phyloP scores from a whole-genome alignment of 2,888 invertebrate species.

The Lepidocyrtoides sp. region DNA sequence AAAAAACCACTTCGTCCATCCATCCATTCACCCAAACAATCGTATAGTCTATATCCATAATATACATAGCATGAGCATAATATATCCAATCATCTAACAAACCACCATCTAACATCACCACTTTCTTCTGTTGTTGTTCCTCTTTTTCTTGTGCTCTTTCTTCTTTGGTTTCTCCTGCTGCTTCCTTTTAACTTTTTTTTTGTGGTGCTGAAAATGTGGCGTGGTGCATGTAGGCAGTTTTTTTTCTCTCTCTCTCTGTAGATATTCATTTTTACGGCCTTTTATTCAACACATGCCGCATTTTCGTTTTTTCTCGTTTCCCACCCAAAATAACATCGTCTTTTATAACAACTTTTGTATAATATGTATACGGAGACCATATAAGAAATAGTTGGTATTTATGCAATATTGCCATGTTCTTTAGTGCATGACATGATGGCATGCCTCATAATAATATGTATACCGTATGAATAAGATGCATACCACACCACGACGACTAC shows the following conservation, averaged over 20 bases:
- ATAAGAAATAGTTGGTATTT: neutral
- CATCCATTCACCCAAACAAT: constrained; percentile 37
- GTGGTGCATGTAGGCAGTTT: constrained; percentile 51
- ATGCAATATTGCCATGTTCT: constrained; percentile 52
- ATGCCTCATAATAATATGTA: constrained; percentile 41
- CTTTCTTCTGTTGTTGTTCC: constrained; percentile 8
- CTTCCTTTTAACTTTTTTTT: constrained; percentile 61
- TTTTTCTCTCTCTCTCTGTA: too few relatives aligned
- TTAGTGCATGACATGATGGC: constrained; percentile 14
- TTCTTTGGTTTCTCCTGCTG: too few relatives aligned
- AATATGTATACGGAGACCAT: neutral
- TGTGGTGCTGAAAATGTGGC: constrained; percentile 45
- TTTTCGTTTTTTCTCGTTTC: constrained; percentile 63
- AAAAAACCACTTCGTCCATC: constrained; percentile 34
- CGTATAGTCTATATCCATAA: neutral
- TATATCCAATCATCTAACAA: constrained; percentile 14
- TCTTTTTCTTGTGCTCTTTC: constrained; percentile 49
- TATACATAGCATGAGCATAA: neutral
- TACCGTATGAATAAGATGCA: constrained; percentile 50
- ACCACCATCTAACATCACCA: constrained; percentile 4
- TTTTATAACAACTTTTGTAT: neutral
- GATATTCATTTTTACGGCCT: constrained; percentile 77
- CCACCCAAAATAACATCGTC: constrained; percentile 70
- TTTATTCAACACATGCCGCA: constrained; percentile 78
- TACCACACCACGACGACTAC: constrained; percentile 44